phyloP scores from a whole-genome alignment of 2,113 vertebrate genomes.

The Saccopteryx leptura region DNA sequence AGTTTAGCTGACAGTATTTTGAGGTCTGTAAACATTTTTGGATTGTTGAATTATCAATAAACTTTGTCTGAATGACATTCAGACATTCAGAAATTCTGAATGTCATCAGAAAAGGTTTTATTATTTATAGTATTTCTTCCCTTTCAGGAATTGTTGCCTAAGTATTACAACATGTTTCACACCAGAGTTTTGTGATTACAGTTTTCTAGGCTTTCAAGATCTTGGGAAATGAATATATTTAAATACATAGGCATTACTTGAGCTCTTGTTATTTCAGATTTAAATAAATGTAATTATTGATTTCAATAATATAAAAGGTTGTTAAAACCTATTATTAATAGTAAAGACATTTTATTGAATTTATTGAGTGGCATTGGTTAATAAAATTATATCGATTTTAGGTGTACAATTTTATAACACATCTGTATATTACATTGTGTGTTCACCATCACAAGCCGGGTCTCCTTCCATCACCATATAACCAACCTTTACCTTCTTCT shows the following conservation, averaged over 20 bases:
- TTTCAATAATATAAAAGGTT: not conserved
- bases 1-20: slow-evolving; percentile 25
- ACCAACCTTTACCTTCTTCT: too few relatives aligned
- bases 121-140: not conserved
- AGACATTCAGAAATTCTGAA: not conserved
- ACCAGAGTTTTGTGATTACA: not conserved
- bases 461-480: not conserved
- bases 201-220: slow-evolving; percentile 2
- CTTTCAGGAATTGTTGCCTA: not conserved
- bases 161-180: not conserved
- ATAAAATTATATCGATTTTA: not conserved
- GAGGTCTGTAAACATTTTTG: not conserved
- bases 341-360: not conserved
- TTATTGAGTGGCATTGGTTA: not conserved
- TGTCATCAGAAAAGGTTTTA: slow-evolving; percentile 6
- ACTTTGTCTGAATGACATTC: not conserved
- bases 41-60: not conserved
- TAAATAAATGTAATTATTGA: slow-evolving; percentile 46
- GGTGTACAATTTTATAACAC: not conserved
- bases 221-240: not conserved
- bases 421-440: not conserved
- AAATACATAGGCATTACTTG: not conserved
- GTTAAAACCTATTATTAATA: not conserved
- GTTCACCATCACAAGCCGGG: not conserved
- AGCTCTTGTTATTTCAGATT: slow-evolving; percentile 8